These are phyloP conservation scores for Miniopterus natalensis DNA, from an alignment of 2,113 vertebrate species.

Conservation along the genomic window DNA sequence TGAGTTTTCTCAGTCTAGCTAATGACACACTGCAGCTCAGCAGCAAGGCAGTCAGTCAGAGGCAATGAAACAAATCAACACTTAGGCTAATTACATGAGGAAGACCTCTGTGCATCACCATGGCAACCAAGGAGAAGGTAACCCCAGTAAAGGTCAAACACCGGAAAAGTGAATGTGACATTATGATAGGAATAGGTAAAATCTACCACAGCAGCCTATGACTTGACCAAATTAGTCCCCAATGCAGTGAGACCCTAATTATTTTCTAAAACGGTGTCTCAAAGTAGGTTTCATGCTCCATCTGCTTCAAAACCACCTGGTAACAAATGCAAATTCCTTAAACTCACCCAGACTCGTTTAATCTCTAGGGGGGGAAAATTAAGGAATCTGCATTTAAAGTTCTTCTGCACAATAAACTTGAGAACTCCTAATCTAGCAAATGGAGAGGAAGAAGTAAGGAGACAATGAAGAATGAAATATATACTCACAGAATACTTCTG, in stretches of 20 bases:
- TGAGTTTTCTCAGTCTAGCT: slow-evolving; percentile 11
- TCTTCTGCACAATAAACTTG: slow-evolving; percentile 3
- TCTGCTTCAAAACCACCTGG: not conserved
- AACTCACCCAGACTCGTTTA: not conserved
- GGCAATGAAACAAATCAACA: slow-evolving; percentile 24
- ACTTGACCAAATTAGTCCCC: not conserved
- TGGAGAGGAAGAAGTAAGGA: not conserved
- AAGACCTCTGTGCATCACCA: slow-evolving; percentile 45
- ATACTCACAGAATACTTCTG: not conserved
- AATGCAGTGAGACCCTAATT: not conserved
- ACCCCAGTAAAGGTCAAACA: slow-evolving; percentile 56
- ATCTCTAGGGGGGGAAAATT: not conserved
- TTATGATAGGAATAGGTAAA: slow-evolving; percentile 32
- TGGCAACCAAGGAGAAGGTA: slow-evolving; percentile 57
- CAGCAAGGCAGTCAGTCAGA: not conserved
- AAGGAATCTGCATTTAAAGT: slow-evolving; percentile 24
- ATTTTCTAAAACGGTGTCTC: slow-evolving; percentile 38
- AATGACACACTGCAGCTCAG: slow-evolving; percentile 26
- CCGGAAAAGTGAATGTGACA: not conserved
- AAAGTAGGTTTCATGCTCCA: not conserved
- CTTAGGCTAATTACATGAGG: slow-evolving; percentile 37
- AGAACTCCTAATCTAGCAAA: not conserved
- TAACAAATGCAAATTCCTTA: not conserved
- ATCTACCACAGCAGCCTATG: not conserved
- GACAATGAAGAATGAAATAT: not conserved